Evolutionary conservation across 2,888 invertebrate genomes (phyloP), one percentile per base, ranked within the genome.

Genomic region (Anthophora plumipes): DNA sequence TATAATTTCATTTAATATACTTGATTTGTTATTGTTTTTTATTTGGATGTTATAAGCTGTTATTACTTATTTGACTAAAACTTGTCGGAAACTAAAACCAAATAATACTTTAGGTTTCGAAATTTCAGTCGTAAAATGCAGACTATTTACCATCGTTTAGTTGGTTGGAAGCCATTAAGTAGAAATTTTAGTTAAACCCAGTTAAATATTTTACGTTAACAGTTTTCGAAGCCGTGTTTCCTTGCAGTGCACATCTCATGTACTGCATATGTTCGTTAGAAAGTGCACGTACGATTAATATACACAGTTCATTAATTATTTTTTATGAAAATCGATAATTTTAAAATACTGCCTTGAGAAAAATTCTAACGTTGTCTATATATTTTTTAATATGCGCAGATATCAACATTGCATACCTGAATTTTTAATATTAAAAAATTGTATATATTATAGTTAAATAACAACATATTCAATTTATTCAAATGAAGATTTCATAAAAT

Each of bases 171-270:
- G n/a, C 39, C 46, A 48, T 69, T 57, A 59, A 17, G 48, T 37
- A 22, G 59, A 64, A 50, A 31, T 50, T 59, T 69, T 54, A 11
- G 46, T 37, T 68, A 48, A 54, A 66, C 14, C n/a, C 4, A 52
- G 52, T 50, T 60, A 70, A 60, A 70, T 70, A 61, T 52, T 61
- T 61, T 6, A 25, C 50, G 50, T n/a, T 70, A 70, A 70, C 39
- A 25, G 8, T 39, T 50, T 60, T n/a, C 9, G 9, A 70, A 60
- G 48, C 6, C 22, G 25, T 25, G 14, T 60, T 52, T 61, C n/a
- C 64, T 64, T 64, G 12, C 31, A 14, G 14, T 31, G n/a, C 52
- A 14, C 70, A 25, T 60, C 31, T 52, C 22, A 57, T 57, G 57
- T 57, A 14, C 43, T 31, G 31, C 3, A 43, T n/a, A n/a, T n/a